These are phyloP conservation scores for Tipula unca DNA, from an alignment of 2,888 invertebrate genomes.

Conservation along the genomic window DNA sequence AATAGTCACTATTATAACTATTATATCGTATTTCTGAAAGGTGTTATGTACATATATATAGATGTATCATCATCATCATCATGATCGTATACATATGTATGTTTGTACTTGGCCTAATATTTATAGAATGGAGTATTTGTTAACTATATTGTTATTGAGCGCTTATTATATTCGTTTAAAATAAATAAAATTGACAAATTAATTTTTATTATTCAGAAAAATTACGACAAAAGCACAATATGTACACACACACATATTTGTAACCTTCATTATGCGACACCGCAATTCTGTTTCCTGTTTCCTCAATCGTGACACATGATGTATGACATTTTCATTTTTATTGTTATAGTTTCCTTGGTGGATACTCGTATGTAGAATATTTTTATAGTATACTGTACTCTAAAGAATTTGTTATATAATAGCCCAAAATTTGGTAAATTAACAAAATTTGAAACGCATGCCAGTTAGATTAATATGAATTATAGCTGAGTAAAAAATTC, in stretches of 20 bases:
- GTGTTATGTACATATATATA: background rate
- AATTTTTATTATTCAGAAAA: background rate
- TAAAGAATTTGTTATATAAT: too few relatives aligned
- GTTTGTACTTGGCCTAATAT: slow-evolving; percentile 1
- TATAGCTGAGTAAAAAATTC: too few relatives aligned
- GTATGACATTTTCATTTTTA: too few relatives aligned
- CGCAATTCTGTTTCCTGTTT: background rate
- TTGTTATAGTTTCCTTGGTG: too few relatives aligned
- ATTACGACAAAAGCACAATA: background rate
- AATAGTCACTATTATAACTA: background rate
- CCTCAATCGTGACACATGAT: background rate
- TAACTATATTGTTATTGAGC: background rate
- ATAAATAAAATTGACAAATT: background rate
- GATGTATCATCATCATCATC: background rate
- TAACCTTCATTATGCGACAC: background rate
- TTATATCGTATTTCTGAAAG: background rate
- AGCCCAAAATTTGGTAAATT: too few relatives aligned
- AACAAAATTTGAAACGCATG: too few relatives aligned
- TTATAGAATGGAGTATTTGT: background rate
- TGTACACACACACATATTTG: too few relatives aligned
- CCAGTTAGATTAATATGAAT: too few relatives aligned
- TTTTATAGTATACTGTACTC: too few relatives aligned
- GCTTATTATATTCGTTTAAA: background rate
- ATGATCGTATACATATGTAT: background rate
- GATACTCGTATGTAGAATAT: too few relatives aligned